Percentiles rank a stretch among this genome's conserved stretches.
Conservation (phyloP, 2,888 invertebrate species). For the Temnothorax unifasciatus region DNA sequence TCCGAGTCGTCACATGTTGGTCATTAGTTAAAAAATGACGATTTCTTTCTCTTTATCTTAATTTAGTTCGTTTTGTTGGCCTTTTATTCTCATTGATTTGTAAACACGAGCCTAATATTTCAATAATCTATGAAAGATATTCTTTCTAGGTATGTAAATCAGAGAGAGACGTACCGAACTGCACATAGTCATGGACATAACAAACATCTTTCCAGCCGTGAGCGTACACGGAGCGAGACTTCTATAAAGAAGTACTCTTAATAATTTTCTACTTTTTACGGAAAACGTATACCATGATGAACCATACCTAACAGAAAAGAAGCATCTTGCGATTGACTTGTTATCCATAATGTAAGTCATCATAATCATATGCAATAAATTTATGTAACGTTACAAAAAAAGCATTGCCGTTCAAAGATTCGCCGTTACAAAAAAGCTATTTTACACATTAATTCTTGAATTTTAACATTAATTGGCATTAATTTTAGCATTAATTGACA, state of each 20-base stretch:
- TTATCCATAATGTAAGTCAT: too few species aligned
- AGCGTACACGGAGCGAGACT: constrained; percentile 22
- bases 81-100: too few species aligned
- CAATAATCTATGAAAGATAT: background rate
- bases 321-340: background rate
- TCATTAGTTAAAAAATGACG: too few species aligned
- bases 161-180: background rate
- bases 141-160: background rate
- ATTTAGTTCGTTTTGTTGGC: too few species aligned
- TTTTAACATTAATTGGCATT: background rate
- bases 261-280: background rate
- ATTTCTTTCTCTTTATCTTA: too few species aligned
- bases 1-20: too few species aligned
- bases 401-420: too few species aligned
- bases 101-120: too few species aligned
- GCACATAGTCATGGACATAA: constrained; percentile 18
- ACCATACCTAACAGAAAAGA: background rate
- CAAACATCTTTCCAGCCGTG: constrained; percentile 12
- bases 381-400: background rate
- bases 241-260: constrained; percentile 26
- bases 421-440: too few species aligned
- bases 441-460: background rate
- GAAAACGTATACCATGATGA: constrained; percentile 14
- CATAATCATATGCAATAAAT: background rate
- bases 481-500: background rate